Percentiles rank a stretch among this genome's conserved stretches.
These are phyloP conservation scores for Megalurothrips usitatus DNA, from an alignment of 2,888 invertebrate genomes.

Conservation along the genomic window DNA sequence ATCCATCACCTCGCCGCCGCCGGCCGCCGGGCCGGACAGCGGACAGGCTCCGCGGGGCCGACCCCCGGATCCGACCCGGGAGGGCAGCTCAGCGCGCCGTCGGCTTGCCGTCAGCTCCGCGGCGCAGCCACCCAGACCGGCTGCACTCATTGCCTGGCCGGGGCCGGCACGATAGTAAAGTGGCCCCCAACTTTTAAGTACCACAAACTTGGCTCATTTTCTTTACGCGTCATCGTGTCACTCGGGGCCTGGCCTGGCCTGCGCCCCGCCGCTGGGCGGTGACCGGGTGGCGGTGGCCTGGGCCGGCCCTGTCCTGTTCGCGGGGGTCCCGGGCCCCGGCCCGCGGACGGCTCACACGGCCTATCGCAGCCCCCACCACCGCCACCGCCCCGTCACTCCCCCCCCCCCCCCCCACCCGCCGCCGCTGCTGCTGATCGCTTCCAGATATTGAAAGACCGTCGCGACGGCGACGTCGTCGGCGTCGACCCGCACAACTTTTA, in stretches of 20 bases:
- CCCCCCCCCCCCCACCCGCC: too few relatives aligned
- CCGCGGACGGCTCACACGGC: too few relatives aligned
- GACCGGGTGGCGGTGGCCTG: background rate
- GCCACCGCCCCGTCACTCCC: too few relatives aligned
- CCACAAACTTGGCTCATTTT: conserved; percentile 18
- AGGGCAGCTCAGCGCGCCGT: background rate
- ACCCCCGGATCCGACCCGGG: background rate
- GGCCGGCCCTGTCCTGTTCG: background rate
- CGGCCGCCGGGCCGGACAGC: background rate
- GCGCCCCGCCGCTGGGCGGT: conserved; percentile 8
- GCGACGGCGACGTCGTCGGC: too few relatives aligned
- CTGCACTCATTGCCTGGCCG: background rate
- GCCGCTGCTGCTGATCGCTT: too few relatives aligned
- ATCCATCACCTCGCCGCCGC: too few relatives aligned
- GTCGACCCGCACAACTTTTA: too few relatives aligned
- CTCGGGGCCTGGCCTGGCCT: background rate
- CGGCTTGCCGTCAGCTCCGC: too few relatives aligned
- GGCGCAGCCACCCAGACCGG: background rate
- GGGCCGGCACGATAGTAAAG: background rate
- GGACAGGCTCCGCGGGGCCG: background rate
- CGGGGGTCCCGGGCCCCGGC: too few relatives aligned
- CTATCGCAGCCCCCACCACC: too few relatives aligned
- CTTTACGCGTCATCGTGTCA: conserved; percentile 22
- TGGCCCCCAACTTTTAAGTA: conserved; percentile 14
- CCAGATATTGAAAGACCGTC: too few relatives aligned